A percentile compares a stretch with the other conserved stretches of the same genome.
phyloP scores from a whole-genome alignment of 2,113 vertebrate species.

The Phalacrocorax brasilianus region DNA sequence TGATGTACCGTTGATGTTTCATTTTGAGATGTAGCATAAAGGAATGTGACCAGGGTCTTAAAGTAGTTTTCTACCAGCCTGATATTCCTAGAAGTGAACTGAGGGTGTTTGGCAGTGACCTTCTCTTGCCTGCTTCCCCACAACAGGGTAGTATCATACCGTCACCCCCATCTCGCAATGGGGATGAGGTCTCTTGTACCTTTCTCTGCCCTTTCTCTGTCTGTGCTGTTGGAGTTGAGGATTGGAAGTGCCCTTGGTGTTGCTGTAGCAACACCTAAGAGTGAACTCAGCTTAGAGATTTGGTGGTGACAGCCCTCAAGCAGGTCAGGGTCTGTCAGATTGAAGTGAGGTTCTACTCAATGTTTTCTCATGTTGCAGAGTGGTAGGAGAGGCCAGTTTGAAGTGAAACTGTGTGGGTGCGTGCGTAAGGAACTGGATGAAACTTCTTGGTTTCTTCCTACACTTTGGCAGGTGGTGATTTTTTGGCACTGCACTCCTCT shows the following conservation, averaged over 20 bases:
- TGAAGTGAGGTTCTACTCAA: background rate
- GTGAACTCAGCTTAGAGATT: background rate
- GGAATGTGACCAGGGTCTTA: background rate
- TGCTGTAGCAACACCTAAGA: background rate
- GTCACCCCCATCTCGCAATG: background rate
- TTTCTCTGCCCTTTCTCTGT: background rate
- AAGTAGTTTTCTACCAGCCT: background rate
- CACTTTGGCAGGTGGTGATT: background rate
- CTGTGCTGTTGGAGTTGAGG: background rate
- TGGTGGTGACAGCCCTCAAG: background rate
- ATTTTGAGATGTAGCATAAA: background rate
- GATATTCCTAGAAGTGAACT: background rate
- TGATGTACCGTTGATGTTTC: background rate
- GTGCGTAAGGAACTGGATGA: background rate
- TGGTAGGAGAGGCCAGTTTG: background rate
- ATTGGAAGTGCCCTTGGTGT: background rate
- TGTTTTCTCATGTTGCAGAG: background rate
- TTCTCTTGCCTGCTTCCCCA: background rate
- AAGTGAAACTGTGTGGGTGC: background rate
- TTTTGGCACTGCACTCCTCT: background rate
- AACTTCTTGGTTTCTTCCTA: background rate
- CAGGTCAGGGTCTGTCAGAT: background rate
- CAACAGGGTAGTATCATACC: background rate
- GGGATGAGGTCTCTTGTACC: background rate
- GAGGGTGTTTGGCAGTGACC: background rate